phyloP scores from a whole-genome alignment of 2,113 vertebrate genomes.

The Odontophorus gujanensis region DNA sequence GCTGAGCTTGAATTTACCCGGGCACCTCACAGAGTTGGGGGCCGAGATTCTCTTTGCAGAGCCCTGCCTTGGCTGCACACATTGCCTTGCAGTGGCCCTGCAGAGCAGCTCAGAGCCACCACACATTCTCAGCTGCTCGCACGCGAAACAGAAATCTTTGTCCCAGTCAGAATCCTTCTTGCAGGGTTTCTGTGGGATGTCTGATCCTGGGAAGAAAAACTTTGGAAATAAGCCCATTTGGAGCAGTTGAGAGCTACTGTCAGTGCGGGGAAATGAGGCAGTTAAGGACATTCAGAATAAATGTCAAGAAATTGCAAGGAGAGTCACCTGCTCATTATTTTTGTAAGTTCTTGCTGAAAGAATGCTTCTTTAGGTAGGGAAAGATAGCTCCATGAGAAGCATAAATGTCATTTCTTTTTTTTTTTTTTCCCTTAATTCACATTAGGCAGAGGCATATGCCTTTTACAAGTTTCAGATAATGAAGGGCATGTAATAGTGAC shows the following conservation, averaged over 20 bases:
- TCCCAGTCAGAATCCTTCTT: neutral
- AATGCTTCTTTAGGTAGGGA: neutral
- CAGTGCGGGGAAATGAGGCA: neutral
- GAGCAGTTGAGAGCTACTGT: neutral
- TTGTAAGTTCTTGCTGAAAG: constrained; percentile 31
- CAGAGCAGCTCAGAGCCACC: neutral
- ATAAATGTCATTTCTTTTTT: constrained; percentile 13
- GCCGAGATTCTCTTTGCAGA: neutral
- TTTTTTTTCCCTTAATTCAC: neutral
- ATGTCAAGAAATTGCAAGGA: constrained; percentile 50
- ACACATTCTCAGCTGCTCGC: neutral
- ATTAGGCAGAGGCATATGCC: constrained; percentile 9
- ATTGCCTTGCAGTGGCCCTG: neutral
- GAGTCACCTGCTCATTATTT: constrained; percentile 53
- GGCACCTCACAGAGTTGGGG: neutral
- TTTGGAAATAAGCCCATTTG: neutral
- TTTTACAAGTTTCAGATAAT: neutral
- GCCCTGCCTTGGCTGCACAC: neutral
- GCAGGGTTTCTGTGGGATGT: neutral
- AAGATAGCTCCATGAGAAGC: neutral
- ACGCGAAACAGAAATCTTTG: neutral
- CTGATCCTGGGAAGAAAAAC: neutral
- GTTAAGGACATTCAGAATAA: constrained; percentile 19
- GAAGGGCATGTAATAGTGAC: constrained; percentile 26
- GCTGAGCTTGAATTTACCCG: neutral